Conservation (phyloP, 2,797 vertebrate genomes). For the Erpetoichthys calabaricus region DNA sequence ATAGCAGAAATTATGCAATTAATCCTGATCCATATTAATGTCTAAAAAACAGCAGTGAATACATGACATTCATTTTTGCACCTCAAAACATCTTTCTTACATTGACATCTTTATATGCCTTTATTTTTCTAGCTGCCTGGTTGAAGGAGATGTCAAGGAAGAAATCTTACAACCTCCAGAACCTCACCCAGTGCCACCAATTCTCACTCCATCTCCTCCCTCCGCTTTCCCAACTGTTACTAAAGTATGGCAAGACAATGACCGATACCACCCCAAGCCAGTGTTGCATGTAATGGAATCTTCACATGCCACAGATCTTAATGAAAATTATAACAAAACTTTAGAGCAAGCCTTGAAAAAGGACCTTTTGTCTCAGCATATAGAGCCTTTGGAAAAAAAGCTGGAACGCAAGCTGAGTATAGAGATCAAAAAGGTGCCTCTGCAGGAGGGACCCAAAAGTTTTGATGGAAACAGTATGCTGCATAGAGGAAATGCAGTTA, state of each 20-base stretch:
- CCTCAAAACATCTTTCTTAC: too few species aligned
- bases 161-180: slow-evolving; percentile 94
- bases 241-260: slow-evolving; percentile 87
- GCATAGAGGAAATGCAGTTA: slow-evolving; percentile 74
- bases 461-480: slow-evolving; percentile 67
- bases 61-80: too few species aligned
- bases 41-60: too few species aligned
- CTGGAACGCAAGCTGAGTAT: slow-evolving; percentile 83
- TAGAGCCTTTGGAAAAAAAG: slow-evolving; percentile 53
- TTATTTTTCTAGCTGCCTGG: slow-evolving; percentile 58
- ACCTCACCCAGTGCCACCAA: slow-evolving; percentile 86
- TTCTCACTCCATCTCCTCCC: slow-evolving; percentile 87
- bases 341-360: slow-evolving; percentile 42
- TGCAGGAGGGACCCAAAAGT: slow-evolving; percentile 83
- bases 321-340: slow-evolving; percentile 75
- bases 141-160: slow-evolving; percentile 85
- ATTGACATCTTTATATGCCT: too few species aligned
- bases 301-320: slow-evolving; percentile 65
- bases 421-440: slow-evolving; percentile 87
- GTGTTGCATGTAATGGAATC: slow-evolving; percentile 74
- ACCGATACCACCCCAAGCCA: slow-evolving; percentile 93
- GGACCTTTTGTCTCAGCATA: slow-evolving; percentile 28
- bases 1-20: too few species aligned
- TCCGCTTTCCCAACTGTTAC: slow-evolving; percentile 91
- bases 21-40: too few species aligned